Percentiles rank a stretch among this genome's conserved stretches.
phyloP scores from a whole-genome alignment of 2,888 invertebrate genomes.

The Helicoverpa assulta region DNA sequence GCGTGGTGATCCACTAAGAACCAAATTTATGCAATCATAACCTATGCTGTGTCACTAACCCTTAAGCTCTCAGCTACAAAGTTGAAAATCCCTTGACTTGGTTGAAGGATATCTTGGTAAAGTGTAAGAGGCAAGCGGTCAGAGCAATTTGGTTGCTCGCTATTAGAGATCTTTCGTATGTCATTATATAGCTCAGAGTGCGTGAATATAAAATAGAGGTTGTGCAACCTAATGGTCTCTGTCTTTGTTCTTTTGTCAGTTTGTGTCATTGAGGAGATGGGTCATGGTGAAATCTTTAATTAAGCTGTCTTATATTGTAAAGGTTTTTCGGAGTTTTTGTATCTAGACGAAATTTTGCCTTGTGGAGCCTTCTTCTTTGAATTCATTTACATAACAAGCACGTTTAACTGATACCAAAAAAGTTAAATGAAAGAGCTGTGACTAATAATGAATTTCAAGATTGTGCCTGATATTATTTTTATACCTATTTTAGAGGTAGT shows the following conservation, averaged over 20 bases:
- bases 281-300: slow-evolving; percentile 82
- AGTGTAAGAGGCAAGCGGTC: slow-evolving; percentile 55
- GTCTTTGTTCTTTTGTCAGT: slow-evolving; percentile 86
- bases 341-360: not conserved
- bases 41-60: not conserved
- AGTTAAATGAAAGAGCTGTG: not conserved
- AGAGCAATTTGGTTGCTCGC: slow-evolving; percentile 64
- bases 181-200: slow-evolving; percentile 65
- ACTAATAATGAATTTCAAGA: not conserved
- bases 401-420: not conserved
- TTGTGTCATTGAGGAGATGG: slow-evolving; percentile 86
- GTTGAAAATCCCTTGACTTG: slow-evolving; percentile 33
- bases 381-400: slow-evolving; percentile 10
- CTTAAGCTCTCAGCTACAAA: not conserved
- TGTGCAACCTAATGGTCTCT: slow-evolving; percentile 82
- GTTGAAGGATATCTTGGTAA: slow-evolving; percentile 26
- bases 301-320: slow-evolving; percentile 61
- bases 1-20: slow-evolving; percentile 80
- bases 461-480: not conserved
- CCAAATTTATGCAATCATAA: slow-evolving; percentile 45
- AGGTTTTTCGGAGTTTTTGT: slow-evolving; percentile 45
- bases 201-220: slow-evolving; percentile 68
- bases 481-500: not conserved
- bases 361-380: slow-evolving; percentile 6
- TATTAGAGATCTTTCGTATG: slow-evolving; percentile 64